These are phyloP conservation scores for Umimayanthus kanabou DNA, from an alignment of 92 coral and sea anemone species.

Conservation along the genomic window DNA sequence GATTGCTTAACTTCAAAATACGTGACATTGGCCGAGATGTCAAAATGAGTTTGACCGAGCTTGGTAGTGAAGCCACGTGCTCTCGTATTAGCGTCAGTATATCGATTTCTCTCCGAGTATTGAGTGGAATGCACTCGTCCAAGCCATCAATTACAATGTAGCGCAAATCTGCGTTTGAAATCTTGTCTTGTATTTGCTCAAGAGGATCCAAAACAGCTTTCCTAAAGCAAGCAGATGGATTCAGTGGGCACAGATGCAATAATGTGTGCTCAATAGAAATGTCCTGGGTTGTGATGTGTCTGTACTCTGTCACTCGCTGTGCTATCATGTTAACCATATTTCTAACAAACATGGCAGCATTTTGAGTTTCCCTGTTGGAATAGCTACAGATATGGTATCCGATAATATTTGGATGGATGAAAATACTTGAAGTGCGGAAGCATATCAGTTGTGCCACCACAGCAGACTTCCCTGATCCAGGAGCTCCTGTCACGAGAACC, in stretches of 20 bases:
- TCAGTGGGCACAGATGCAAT: slow-evolving; percentile 21
- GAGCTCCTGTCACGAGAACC: slow-evolving; percentile 47
- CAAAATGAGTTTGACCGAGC: slow-evolving; percentile 42
- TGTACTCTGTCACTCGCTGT: slow-evolving; percentile 33
- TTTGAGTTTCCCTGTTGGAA: slow-evolving; percentile 42
- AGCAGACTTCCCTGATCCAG: slow-evolving; percentile 60
- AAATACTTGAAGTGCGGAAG: slow-evolving; percentile 48
- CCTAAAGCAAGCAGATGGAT: slow-evolving; percentile 41
- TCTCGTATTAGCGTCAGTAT: slow-evolving; percentile 36
- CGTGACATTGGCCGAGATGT: slow-evolving; percentile 44
- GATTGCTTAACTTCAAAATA: slow-evolving; percentile 17
- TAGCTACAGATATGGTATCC: slow-evolving; percentile 55
- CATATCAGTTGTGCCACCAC: slow-evolving; percentile 48
- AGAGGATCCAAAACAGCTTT: slow-evolving; percentile 46
- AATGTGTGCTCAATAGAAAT: not conserved
- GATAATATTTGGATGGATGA: slow-evolving; percentile 48
- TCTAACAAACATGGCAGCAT: slow-evolving; percentile 52
- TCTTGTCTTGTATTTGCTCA: slow-evolving; percentile 7
- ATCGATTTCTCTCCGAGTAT: slow-evolving; percentile 11
- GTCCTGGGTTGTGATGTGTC: not conserved
- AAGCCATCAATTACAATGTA: slow-evolving; percentile 48
- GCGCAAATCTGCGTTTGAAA: not conserved
- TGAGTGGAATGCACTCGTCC: slow-evolving; percentile 49
- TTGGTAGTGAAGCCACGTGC: slow-evolving; percentile 27
- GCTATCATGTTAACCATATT: slow-evolving; percentile 47